Conservation (phyloP, 2,113 vertebrate species). For the Lasiurus borealis region DNA sequence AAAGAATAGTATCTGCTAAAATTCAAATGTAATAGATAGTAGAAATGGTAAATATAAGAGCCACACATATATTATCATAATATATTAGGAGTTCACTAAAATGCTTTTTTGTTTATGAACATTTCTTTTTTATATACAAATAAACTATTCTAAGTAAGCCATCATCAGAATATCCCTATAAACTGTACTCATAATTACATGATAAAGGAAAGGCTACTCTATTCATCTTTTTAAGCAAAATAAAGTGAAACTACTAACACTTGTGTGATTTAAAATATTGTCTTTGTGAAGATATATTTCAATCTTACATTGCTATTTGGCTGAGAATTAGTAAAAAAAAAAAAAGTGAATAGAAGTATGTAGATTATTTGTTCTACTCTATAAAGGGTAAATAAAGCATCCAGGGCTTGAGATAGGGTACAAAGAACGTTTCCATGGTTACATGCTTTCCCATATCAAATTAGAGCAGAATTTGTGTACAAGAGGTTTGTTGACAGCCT, state of each 20-base stretch:
- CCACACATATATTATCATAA: not conserved
- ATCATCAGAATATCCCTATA: slow-evolving; percentile 46
- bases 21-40: not conserved
- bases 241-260: slow-evolving; percentile 62
- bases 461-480: slow-evolving; percentile 84
- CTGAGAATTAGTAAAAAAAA: slow-evolving; percentile 37
- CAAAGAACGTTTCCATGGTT: slow-evolving; percentile 78
- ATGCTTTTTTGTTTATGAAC: slow-evolving; percentile 7
- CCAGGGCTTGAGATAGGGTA: slow-evolving; percentile 81
- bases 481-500: slow-evolving; percentile 79
- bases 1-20: not conserved
- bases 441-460: slow-evolving; percentile 74
- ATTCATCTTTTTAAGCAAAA: slow-evolving; percentile 59
- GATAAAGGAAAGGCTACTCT: slow-evolving; percentile 52
- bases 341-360: slow-evolving; percentile 75
- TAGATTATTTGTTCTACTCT: slow-evolving; percentile 81
- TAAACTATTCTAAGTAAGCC: slow-evolving; percentile 55
- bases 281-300: slow-evolving; percentile 61
- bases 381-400: slow-evolving; percentile 84
- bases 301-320: slow-evolving; percentile 65
- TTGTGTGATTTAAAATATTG: slow-evolving; percentile 59
- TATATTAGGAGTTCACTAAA: slow-evolving; percentile 32
- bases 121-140: slow-evolving; percentile 45
- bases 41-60: not conserved
- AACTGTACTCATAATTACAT: not conserved